Evolutionary conservation across 2,113 vertebrate genomes (phyloP).

Genomic region (Rafetus swinhoei): DNA sequence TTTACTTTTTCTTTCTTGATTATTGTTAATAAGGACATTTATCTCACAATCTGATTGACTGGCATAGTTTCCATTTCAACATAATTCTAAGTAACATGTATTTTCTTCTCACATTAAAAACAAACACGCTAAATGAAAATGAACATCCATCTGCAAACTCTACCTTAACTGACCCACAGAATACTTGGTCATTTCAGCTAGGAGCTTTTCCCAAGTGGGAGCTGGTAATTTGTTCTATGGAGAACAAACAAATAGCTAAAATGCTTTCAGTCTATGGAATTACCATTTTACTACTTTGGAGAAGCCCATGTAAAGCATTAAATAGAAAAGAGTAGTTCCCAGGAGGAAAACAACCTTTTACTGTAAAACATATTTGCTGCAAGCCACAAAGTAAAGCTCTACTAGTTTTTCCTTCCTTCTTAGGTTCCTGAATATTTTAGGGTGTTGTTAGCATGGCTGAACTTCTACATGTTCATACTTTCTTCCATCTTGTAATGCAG

Average conservation of each 20-base stretch:
- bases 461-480: constrained; percentile 48
- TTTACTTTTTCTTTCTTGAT: background rate
- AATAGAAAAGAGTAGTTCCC: constrained; percentile 63
- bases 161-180: background rate
- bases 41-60: background rate
- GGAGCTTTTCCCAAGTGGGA: constrained; percentile 49
- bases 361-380: constrained; percentile 63
- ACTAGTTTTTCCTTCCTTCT: background rate
- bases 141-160: constrained; percentile 17
- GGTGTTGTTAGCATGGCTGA: constrained; percentile 40
- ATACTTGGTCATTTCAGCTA: constrained; percentile 41
- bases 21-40: background rate
- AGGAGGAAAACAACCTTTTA: constrained; percentile 69
- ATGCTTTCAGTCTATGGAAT: constrained; percentile 64
- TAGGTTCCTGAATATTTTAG: constrained; percentile 69
- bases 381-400: constrained; percentile 55
- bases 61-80: background rate
- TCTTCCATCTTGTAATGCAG: constrained; percentile 26
- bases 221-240: constrained; percentile 67
- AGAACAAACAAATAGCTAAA: constrained; percentile 72
- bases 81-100: constrained; percentile 14
- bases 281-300: constrained; percentile 49
- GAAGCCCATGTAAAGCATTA: constrained; percentile 64
- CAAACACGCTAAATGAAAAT: background rate
- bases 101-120: background rate